Percentiles rank a stretch among this genome's conserved stretches.
Evolutionary conservation across 2,797 vertebrate species (phyloP).

Genomic region (Meda fulgida): DNA sequence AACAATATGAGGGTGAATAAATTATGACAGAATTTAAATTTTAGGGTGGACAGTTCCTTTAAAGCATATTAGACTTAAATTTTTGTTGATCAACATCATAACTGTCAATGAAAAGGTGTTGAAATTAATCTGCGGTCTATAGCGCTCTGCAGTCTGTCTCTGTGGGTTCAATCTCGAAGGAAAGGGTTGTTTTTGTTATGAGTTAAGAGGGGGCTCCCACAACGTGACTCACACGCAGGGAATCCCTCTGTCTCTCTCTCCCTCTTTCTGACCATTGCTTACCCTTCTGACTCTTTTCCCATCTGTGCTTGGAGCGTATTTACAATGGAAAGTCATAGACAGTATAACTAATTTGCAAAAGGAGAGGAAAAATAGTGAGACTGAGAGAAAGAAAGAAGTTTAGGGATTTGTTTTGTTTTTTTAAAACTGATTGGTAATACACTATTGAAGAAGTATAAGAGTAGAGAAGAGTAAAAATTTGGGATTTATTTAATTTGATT

Average conservation of each 20-base stretch:
- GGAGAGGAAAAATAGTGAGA: background rate
- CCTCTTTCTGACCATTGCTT: conserved; percentile 47
- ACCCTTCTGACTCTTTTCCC: conserved; percentile 20
- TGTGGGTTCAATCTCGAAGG: conserved; percentile 28
- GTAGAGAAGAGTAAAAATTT: background rate
- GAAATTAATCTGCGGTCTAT: background rate
- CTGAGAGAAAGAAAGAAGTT: conserved; percentile 7
- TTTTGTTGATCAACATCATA: background rate
- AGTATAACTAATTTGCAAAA: conserved; percentile 13
- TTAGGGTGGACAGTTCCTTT: background rate
- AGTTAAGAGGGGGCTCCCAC: conserved; percentile 53
- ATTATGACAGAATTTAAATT: background rate
- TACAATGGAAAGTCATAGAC: conserved; percentile 38
- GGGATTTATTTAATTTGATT: background rate
- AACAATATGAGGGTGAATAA: background rate
- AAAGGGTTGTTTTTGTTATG: conserved; percentile 52
- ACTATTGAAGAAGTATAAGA: background rate
- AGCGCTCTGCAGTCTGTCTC: conserved; percentile 10
- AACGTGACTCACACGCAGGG: conserved; percentile 57
- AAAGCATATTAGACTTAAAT: background rate
- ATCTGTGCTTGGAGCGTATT: conserved; percentile 24
- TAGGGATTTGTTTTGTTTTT: background rate
- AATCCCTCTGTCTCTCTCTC: conserved; percentile 56
- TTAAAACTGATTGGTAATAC: background rate
- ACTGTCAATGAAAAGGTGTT: conserved; percentile 15